A percentile compares a stretch with the other conserved stretches of the same genome.
These are phyloP conservation scores for Bergia sp. DNA, from an alignment of 92 coral and sea anemone species.

Conservation along the genomic window DNA sequence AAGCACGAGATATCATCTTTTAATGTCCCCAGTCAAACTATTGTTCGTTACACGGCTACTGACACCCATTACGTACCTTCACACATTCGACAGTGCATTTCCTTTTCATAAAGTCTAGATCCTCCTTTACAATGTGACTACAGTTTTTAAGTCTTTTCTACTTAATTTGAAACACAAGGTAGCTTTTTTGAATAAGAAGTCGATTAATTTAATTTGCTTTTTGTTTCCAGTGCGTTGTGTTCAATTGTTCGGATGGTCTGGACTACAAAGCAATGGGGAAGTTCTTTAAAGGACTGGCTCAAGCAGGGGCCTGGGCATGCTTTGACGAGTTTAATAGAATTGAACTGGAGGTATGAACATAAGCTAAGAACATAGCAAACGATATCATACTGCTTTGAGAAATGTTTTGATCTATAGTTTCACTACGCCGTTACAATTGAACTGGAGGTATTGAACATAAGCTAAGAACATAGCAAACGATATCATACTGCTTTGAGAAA, in stretches of 20 bases:
- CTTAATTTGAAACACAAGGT: neutral
- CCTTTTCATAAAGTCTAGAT: neutral
- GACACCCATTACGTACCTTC: too few species aligned
- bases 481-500: too few species aligned
- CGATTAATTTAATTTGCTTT: neutral
- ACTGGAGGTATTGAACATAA: too few species aligned
- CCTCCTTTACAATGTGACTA: neutral
- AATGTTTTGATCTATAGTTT: too few species aligned
- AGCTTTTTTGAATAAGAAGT: neutral
- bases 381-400: too few species aligned
- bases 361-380: too few species aligned
- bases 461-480: too few species aligned
- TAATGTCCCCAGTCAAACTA: neutral
- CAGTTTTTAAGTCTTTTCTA: neutral
- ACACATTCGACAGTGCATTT: neutral
- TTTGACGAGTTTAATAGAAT: conserved; percentile 98
- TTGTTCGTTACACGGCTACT: neutral
- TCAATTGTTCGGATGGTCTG: conserved; percentile 96
- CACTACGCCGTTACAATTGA: too few species aligned
- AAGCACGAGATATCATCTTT: neutral
- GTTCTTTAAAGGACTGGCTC: conserved; percentile 98
- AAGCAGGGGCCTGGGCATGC: conserved; percentile 98
- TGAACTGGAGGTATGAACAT: conserved; percentile 80
- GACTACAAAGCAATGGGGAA: conserved; percentile 99
- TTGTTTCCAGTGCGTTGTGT: conserved; percentile 86